Conservation (phyloP, 2,113 vertebrate genomes). For the Hemichromis elongatus region DNA sequence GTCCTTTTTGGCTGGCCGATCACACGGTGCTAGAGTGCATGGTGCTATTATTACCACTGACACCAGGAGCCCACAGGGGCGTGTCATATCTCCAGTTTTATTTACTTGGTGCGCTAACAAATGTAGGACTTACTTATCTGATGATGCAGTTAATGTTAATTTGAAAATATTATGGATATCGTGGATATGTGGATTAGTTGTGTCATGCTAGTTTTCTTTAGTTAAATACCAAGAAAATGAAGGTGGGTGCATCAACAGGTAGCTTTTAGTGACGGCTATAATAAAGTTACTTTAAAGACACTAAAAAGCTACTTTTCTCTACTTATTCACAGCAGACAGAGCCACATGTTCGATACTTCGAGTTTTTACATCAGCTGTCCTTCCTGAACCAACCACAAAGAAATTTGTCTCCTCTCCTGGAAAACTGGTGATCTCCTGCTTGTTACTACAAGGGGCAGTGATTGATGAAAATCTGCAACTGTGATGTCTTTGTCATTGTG, state of each 20-base stretch:
- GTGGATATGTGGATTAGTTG: neutral
- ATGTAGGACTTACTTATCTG: neutral
- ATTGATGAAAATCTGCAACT: neutral
- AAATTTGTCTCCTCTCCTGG: neutral
- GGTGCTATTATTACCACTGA: neutral
- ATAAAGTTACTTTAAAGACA: neutral
- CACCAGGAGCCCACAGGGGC: neutral
- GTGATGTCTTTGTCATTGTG: neutral
- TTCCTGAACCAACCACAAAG: neutral
- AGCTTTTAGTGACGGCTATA: neutral
- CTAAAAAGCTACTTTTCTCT: neutral
- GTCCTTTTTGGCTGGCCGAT: neutral
- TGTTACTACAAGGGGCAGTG: neutral
- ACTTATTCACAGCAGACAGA: neutral
- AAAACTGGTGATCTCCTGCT: neutral
- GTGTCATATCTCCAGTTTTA: neutral
- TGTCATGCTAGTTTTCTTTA: neutral
- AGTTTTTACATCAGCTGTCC: neutral
- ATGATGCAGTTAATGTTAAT: neutral
- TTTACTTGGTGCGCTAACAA: neutral
- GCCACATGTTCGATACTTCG: neutral
- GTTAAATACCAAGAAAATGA: neutral
- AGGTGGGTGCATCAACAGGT: neutral
- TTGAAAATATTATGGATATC: neutral
- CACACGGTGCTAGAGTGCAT: neutral